Conservation (phyloP, 2,888 invertebrate species). For the Epistrophe grossulariae region DNA sequence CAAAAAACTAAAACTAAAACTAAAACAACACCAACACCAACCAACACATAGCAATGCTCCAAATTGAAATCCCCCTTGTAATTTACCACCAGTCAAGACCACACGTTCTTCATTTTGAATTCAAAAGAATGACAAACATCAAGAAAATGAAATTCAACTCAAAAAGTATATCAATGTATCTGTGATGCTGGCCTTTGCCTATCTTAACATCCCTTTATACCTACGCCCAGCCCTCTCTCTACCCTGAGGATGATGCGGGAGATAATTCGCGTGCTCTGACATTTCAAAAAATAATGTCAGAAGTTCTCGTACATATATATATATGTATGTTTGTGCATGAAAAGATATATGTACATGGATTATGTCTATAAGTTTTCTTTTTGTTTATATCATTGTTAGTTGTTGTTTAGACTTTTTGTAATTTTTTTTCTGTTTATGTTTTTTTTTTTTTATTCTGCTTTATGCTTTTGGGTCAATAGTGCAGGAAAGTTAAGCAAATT, state of each 20-base stretch:
- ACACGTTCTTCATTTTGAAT: constrained; percentile 56
- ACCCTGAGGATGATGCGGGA: constrained; percentile 36
- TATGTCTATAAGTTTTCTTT: constrained; percentile 49
- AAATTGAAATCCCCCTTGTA: constrained; percentile 31
- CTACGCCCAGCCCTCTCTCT: neutral
- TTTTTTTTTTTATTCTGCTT: neutral
- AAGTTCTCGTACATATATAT: constrained; percentile 9
- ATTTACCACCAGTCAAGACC: constrained; percentile 63
- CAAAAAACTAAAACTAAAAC: constrained; percentile 7
- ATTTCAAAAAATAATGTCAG: constrained; percentile 58
- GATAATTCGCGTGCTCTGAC: constrained; percentile 58
- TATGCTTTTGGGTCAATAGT: constrained; percentile 38
- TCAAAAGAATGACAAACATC: constrained; percentile 71
- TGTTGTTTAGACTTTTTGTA: neutral
- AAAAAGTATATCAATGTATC: constrained; percentile 46
- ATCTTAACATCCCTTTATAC: neutral
- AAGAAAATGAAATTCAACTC: constrained; percentile 56
- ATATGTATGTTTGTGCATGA: constrained; percentile 12
- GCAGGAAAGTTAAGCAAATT: constrained; percentile 32
- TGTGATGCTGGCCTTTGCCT: constrained; percentile 37
- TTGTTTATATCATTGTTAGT: neutral
- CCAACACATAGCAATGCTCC: neutral
- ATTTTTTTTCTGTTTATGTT: constrained; percentile 5
- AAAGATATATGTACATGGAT: constrained; percentile 57
- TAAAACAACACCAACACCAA: neutral